Evolutionary conservation across 2,888 invertebrate species (phyloP).

Genomic region (Cantharis flavilabris): DNA sequence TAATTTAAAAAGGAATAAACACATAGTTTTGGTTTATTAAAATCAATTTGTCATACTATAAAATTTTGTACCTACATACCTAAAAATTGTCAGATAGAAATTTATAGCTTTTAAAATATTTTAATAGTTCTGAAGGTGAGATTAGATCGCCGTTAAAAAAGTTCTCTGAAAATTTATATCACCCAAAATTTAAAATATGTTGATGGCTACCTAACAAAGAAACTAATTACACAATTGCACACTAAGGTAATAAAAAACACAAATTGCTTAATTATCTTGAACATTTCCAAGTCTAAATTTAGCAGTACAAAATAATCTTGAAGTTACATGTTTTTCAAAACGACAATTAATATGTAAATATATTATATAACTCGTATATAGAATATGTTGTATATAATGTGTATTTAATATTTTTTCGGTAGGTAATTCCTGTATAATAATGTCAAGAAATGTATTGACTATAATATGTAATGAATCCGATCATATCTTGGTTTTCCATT

Average conservation of each 20-base stretch:
- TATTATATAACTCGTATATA: too few species aligned
- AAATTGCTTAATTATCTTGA: neutral
- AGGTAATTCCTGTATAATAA: neutral
- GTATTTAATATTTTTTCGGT: neutral
- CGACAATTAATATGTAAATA: neutral
- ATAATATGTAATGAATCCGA: neutral
- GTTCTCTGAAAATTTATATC: neutral
- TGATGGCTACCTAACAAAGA: neutral
- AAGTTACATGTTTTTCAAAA: neutral
- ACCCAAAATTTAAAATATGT: neutral
- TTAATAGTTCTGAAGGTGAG: neutral
- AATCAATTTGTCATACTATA: neutral
- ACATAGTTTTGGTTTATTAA: neutral
- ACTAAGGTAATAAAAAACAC: neutral
- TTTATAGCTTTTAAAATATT: neutral
- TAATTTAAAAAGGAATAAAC: neutral
- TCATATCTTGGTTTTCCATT: neutral
- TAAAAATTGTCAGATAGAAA: neutral
- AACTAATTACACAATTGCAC: neutral
- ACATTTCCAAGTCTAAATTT: neutral
- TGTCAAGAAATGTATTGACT: neutral
- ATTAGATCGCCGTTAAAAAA: neutral
- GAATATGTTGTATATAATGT: too few species aligned
- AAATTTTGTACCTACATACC: neutral
- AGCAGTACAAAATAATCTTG: neutral